Percentiles rank a stretch among this genome's conserved stretches.
These are phyloP conservation scores for Tenthredo distinguenda DNA, from an alignment of 2,888 invertebrate genomes.

Conservation along the genomic window DNA sequence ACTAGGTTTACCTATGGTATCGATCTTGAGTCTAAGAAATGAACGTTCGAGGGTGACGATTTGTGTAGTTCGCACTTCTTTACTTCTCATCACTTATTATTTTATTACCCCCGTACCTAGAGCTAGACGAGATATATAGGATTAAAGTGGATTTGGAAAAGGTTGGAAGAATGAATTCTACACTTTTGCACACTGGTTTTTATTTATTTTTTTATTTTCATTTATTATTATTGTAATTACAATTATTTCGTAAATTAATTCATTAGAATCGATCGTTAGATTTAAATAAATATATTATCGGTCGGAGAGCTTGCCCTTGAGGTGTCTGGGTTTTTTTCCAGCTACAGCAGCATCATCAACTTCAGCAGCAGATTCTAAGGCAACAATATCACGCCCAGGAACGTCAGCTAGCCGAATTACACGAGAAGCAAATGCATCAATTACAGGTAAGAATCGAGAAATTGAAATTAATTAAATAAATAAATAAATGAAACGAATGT, in stretches of 20 bases:
- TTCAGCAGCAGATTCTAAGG: constrained; percentile 94
- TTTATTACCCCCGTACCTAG: not conserved
- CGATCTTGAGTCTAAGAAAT: not conserved
- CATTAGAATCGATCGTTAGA: not conserved
- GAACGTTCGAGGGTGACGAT: not conserved
- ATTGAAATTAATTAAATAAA: not conserved
- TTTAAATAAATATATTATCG: not conserved
- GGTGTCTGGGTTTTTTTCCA: constrained; percentile 81
- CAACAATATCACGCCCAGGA: constrained; percentile 96
- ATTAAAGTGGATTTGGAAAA: not conserved
- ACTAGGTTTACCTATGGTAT: not conserved
- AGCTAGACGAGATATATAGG: not conserved
- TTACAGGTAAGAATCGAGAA: constrained; percentile 84
- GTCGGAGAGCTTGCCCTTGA: constrained; percentile 70
- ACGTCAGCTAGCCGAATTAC: constrained; percentile 93
- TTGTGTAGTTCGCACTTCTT: not conserved
- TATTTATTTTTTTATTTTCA: not conserved
- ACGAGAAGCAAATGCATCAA: constrained; percentile 94
- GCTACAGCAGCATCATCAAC: constrained; percentile 96
- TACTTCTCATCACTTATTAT: not conserved
- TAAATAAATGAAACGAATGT: not conserved
- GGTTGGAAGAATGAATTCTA: not conserved
- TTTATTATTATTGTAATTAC: not conserved
- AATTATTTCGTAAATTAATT: not conserved
- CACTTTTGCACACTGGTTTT: too few species aligned